A percentile compares a stretch with the other conserved stretches of the same genome.
These are phyloP conservation scores for Pelusios castaneus DNA, from an alignment of 2,113 vertebrate species.

Conservation along the genomic window DNA sequence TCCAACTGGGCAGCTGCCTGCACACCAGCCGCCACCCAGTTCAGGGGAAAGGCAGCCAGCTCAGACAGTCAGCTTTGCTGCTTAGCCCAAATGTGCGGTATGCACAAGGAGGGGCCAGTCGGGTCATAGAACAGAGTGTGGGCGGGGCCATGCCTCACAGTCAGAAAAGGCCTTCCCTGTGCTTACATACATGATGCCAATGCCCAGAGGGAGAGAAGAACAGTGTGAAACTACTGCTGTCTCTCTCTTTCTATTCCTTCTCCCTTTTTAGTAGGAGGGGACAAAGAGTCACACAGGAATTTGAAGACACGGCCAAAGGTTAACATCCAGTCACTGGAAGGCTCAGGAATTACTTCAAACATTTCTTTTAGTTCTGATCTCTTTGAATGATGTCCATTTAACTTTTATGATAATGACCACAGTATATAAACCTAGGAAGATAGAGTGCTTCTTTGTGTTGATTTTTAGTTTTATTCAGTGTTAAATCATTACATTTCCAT, in stretches of 20 bases:
- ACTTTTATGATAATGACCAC: neutral
- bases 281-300: neutral
- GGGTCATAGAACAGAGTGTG: too few species aligned
- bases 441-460: neutral
- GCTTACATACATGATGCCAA: too few species aligned
- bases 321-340: too few species aligned
- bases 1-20: too few species aligned
- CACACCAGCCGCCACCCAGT: too few species aligned
- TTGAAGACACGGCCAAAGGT: neutral
- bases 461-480: neutral
- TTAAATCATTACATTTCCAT: constrained; percentile 11
- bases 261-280: neutral
- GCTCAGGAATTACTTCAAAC: neutral
- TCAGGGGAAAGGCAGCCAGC: too few species aligned
- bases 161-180: too few species aligned
- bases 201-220: neutral
- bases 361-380: constrained; percentile 11
- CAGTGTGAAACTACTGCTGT: neutral
- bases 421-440: neutral
- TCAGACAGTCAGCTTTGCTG: too few species aligned
- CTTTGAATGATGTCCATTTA: neutral
- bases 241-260: neutral
- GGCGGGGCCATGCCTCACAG: too few species aligned
- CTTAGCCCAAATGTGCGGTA: too few species aligned
- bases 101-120: too few species aligned